These are phyloP conservation scores for Hemibagrus guttatus DNA, from an alignment of 2,797 vertebrate genomes.

Conservation along the genomic window DNA sequence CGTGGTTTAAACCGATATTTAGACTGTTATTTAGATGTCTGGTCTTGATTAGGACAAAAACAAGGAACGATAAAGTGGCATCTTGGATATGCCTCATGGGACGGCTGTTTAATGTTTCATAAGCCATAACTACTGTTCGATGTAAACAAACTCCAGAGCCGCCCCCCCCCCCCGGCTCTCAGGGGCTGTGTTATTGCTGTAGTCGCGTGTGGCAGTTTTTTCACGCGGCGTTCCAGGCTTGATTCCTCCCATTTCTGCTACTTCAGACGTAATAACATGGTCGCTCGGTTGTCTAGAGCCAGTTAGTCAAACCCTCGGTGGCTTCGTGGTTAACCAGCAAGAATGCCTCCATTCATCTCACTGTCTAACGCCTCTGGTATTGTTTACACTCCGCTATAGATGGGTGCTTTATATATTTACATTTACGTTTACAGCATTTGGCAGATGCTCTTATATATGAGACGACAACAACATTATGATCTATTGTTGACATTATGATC, in stretches of 20 bases:
- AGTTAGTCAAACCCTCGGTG: constrained; percentile 59
- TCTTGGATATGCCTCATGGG: constrained; percentile 50
- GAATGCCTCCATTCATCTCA: constrained; percentile 58
- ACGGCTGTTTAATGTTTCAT: constrained; percentile 45
- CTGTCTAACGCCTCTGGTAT: constrained; percentile 55
- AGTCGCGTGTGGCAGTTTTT: constrained; percentile 40
- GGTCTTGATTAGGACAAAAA: constrained; percentile 66
- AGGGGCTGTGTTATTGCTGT: constrained; percentile 55
- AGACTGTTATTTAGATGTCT: constrained; percentile 55
- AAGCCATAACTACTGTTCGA: constrained; percentile 56
- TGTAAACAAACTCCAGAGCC: constrained; percentile 55
- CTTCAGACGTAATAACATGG: constrained; percentile 73
- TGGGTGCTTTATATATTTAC: constrained; percentile 22
- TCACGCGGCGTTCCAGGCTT: constrained; percentile 29
- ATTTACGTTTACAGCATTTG: no score
- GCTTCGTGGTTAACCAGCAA: constrained; percentile 55
- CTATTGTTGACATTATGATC: constrained; percentile 10
- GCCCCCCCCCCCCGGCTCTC: constrained; percentile 18
- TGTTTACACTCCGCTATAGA: constrained; percentile 48
- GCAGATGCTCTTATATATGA: neutral
- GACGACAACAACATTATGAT: constrained; percentile 36
- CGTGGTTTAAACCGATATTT: constrained; percentile 28
- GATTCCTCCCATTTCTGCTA: constrained; percentile 63
- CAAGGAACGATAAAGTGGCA: constrained; percentile 54
- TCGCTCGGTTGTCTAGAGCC: constrained; percentile 66